These are phyloP conservation scores for Pyrrhia umbra DNA, from an alignment of 2,888 invertebrate species.

Conservation along the genomic window DNA sequence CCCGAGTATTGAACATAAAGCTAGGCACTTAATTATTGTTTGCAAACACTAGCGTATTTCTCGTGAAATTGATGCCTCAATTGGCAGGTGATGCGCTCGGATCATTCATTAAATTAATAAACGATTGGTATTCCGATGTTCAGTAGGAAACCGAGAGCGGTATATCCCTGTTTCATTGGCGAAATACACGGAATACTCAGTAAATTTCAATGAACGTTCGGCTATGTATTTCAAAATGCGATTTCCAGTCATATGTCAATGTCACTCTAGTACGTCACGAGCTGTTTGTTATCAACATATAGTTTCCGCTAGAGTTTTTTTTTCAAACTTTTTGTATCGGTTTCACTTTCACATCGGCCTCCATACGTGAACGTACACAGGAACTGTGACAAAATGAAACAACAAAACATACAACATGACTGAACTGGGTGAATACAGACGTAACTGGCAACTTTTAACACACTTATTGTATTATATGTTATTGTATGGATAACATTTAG, in stretches of 20 bases:
- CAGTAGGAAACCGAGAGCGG: neutral
- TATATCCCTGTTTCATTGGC: neutral
- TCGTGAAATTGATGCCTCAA: constrained; percentile 12
- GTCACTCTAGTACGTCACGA: neutral
- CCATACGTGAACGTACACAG: neutral
- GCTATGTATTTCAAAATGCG: neutral
- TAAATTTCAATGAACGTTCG: neutral
- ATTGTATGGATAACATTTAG: too few species aligned
- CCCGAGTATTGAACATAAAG: neutral
- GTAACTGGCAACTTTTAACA: too few species aligned
- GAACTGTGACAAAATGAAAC: neutral
- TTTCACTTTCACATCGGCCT: constrained; percentile 8
- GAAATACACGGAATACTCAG: neutral
- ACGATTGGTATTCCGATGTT: constrained; percentile 8
- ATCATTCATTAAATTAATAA: constrained; percentile 37
- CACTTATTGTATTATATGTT: too few species aligned
- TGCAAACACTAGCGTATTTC: constrained; percentile 42
- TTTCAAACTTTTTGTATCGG: neutral
- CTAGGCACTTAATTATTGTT: constrained; percentile 23
- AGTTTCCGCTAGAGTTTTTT: neutral
- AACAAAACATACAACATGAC: neutral
- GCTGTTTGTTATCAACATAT: neutral
- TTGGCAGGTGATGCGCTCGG: constrained; percentile 13
- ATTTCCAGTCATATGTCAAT: neutral
- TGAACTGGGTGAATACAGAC: neutral